These are phyloP conservation scores for Junonia oenone DNA, from an alignment of 2,888 invertebrate species.

Conservation along the genomic window DNA sequence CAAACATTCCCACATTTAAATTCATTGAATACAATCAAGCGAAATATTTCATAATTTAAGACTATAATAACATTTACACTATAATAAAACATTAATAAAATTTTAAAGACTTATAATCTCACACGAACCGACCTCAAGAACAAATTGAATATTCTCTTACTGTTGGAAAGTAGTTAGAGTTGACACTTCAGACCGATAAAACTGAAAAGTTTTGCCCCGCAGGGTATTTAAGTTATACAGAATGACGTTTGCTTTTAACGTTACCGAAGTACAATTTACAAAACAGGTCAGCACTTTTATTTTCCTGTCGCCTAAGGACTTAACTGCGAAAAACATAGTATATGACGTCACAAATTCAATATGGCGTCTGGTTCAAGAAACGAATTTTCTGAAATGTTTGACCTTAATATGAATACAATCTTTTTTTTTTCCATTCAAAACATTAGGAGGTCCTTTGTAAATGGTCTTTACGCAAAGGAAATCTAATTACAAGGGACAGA, in stretches of 20 bases:
- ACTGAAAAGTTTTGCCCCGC: not conserved
- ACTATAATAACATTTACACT: no score
- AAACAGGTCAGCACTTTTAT: not conserved
- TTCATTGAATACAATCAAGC: no score
- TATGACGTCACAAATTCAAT: not conserved
- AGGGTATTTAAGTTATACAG: not conserved
- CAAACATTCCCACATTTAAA: no score
- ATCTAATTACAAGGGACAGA: constrained; percentile 7
- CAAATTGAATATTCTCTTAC: not conserved
- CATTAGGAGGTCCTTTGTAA: not conserved
- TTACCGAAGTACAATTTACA: not conserved
- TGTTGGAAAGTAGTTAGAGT: not conserved
- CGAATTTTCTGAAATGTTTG: not conserved
- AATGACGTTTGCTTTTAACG: not conserved
- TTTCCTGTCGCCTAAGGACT: not conserved
- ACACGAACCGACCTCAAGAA: not conserved
- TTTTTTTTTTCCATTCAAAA: not conserved
- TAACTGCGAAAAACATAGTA: not conserved
- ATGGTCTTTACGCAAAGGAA: not conserved
- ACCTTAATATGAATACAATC: not conserved
- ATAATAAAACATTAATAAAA: not conserved
- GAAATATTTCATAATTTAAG: no score
- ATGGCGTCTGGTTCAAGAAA: not conserved
- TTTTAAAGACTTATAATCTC: not conserved
- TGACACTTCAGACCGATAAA: not conserved